Conservation (phyloP, 2,113 vertebrate genomes). For the Aepyceros melampus region DNA sequence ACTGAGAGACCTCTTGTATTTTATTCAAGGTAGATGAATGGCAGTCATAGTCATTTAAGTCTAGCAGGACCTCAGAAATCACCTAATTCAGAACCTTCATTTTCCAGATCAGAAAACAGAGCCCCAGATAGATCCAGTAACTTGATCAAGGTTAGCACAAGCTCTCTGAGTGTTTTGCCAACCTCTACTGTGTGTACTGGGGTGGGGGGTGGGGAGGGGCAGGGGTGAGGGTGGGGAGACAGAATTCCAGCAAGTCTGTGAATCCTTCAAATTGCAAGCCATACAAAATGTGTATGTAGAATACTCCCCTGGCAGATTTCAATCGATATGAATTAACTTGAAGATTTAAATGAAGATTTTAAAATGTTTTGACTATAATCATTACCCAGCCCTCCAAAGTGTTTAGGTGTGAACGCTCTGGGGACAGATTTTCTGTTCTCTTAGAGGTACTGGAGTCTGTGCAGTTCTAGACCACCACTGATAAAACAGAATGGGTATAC, state of each 20-base stretch:
- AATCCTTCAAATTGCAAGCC: not conserved
- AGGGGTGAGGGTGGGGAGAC: not conserved
- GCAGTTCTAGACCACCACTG: not conserved
- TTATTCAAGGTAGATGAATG: not conserved
- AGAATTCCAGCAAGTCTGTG: not conserved
- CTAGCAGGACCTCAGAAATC: not conserved
- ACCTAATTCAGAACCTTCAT: not conserved
- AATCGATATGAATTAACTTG: not conserved
- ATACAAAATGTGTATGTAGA: not conserved
- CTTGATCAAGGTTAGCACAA: not conserved
- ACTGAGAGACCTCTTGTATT: not conserved
- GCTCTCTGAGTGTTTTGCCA: not conserved
- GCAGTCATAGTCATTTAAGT: not conserved
- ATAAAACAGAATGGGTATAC: no score
- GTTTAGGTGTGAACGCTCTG: not conserved
- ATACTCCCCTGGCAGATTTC: not conserved
- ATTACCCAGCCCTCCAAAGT: not conserved
- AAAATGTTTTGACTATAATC: not conserved
- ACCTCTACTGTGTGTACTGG: not conserved
- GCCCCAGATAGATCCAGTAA: not conserved
- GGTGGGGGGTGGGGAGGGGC: no score
- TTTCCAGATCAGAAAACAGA: slow-evolving; percentile 8
- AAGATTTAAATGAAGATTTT: slow-evolving; percentile 4
- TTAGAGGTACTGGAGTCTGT: not conserved
- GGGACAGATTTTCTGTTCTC: not conserved